phyloP scores from a whole-genome alignment of 37 sponge, comb jelly and placozoan species.

The Halisarca cf. caerulea region DNA sequence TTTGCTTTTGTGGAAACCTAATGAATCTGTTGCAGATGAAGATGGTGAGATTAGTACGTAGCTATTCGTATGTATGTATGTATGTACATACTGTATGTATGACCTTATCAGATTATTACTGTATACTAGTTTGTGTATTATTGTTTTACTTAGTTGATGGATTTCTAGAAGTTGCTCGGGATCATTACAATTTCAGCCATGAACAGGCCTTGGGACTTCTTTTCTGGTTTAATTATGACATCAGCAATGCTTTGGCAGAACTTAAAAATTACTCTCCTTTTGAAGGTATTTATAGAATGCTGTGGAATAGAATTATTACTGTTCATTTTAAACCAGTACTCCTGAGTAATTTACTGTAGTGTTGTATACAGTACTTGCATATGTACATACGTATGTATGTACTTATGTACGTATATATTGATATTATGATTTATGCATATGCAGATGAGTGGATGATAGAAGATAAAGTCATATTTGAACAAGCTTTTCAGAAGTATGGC shows the following conservation, averaged over 20 bases:
- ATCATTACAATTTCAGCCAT: slow-evolving; percentile 49
- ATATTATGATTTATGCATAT: neutral
- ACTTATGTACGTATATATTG: neutral
- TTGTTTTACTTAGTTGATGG: slow-evolving; percentile 75
- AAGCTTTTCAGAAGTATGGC: slow-evolving; percentile 80
- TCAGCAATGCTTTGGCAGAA: slow-evolving; percentile 64
- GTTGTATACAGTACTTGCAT: neutral
- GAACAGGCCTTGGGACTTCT: slow-evolving; percentile 89
- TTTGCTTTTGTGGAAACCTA: slow-evolving; percentile 15
- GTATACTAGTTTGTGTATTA: too few relatives aligned
- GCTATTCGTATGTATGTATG: neutral
- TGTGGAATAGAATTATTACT: too few relatives aligned
- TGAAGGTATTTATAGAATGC: too few relatives aligned
- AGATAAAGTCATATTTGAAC: slow-evolving; percentile 85
- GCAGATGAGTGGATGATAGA: slow-evolving; percentile 84
- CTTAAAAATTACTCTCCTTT: slow-evolving; percentile 75
- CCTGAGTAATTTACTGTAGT: neutral
- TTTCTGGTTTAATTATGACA: slow-evolving; percentile 69
- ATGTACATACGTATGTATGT: neutral
- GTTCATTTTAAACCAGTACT: too few relatives aligned
- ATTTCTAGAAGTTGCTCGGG: slow-evolving; percentile 53
- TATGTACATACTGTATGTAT: neutral
- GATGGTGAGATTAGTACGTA: neutral
- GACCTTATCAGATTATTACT: neutral
- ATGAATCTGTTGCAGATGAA: neutral